A percentile compares a stretch with the other conserved stretches of the same genome.
Conservation (phyloP, 92 coral and sea anemone genomes). For the Bergia puertoricense region DNA sequence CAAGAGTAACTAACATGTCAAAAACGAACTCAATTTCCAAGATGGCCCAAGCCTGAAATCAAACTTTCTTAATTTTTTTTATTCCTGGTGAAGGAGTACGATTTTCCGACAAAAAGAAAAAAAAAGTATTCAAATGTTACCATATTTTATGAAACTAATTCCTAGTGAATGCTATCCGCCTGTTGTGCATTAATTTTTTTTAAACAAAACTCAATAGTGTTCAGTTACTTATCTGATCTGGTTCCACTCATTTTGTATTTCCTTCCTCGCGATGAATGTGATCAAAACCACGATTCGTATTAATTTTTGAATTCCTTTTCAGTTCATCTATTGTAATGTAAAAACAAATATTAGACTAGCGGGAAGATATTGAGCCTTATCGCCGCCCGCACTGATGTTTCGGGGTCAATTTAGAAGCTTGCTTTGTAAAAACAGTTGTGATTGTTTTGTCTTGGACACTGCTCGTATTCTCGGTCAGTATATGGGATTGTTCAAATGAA, state of each 20-base stretch:
- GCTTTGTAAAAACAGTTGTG: neutral
- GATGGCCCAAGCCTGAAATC: no score
- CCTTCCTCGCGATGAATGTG: neutral
- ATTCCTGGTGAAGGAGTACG: no score
- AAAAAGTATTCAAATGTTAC: no score
- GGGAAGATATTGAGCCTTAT: neutral
- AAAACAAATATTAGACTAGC: slow-evolving; percentile 17
- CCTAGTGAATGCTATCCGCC: no score
- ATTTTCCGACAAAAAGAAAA: no score
- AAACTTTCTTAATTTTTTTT: no score
- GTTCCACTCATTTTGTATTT: neutral
- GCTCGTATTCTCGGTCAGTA: neutral
- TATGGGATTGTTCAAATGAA: slow-evolving; percentile 7
- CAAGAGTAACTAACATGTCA: no score
- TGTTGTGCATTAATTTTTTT: no score
- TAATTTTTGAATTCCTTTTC: slow-evolving; percentile 8
- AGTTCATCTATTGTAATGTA: neutral
- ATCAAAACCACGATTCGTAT: slow-evolving; percentile 9
- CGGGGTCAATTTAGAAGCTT: neutral
- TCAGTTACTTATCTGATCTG: neutral
- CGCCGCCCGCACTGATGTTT: neutral
- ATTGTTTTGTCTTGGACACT: neutral
- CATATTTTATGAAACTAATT: no score
- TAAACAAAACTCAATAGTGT: no score
- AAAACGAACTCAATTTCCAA: no score